Evolutionary conservation across 2,797 vertebrate genomes (phyloP), one percentile per base, ranked within the genome.

Genomic region (Hipposideros larvatus): DNA sequence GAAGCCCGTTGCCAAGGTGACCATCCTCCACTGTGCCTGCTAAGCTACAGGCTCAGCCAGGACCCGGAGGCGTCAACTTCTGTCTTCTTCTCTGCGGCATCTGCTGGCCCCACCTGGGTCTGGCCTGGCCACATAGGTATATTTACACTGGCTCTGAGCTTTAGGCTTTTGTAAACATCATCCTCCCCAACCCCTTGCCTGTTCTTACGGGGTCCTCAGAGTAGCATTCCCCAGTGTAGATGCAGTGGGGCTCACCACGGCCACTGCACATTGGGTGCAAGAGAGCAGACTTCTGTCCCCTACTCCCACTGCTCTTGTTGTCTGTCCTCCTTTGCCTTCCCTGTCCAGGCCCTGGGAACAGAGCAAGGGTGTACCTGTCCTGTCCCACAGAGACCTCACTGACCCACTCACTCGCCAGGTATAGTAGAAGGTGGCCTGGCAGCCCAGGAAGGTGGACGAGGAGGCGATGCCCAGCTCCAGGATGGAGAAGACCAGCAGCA

Each of bases 21-120:
- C 5, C 8, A 5, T 22, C 18, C 18, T 2, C 51, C 24, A 10
- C 2, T 43, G 68, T 1, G 2, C 24, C 21, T 4, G 4, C 14
- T 10, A 21, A 14, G 37, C 28, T 43, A 4, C 34, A 18, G 48
- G 9, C 37, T 41, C 61, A 4, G 59, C 59, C 8, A 11, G 73
- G 87, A 41, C n/a, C 57, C 28, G 11, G 61, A 15, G 19, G 22
- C 2, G 11, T 19, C n/a, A 4, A 26, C 19, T 18, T 6, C 48
- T 9, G 22, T 15, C 46, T 68, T 43, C 22, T 11, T 43, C 6
- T 2, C 31, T 28, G 55, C 0, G 18, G 51, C 51, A 15, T 41
- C 66, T 8, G 51, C 48, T 14, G 34, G 15, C 18, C 5, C 34
- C 24, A 28, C 34, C 65, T 7, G 24, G 21, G 37, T 82, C 48